These are phyloP conservation scores for Cassiopea xamachana DNA, from an alignment of 30 jellyfish, hydroid and myxozoan genomes.

Conservation along the genomic window DNA sequence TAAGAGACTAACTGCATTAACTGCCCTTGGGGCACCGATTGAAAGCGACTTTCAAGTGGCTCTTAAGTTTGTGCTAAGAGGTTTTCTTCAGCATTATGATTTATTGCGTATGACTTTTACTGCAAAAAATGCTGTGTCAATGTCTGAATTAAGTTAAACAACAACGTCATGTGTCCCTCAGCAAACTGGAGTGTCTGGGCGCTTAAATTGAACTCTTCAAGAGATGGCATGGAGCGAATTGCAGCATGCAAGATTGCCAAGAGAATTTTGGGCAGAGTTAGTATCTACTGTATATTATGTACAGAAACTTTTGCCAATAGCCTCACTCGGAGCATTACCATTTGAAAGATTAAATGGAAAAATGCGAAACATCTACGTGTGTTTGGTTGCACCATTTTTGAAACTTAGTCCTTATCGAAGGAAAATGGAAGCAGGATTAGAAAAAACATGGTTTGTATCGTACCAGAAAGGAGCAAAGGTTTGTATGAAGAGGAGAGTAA, in stretches of 20 bases:
- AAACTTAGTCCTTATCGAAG: background rate
- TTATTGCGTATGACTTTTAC: background rate
- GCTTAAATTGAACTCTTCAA: background rate
- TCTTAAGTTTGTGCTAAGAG: background rate
- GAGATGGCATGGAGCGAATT: background rate
- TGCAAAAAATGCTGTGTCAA: background rate
- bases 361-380: conserved; percentile 1
- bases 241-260: conserved; percentile 18
- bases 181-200: background rate
- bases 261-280: conserved; percentile 31
- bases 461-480: conserved; percentile 32
- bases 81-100: background rate
- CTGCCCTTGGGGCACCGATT: background rate
- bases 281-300: conserved; percentile 36
- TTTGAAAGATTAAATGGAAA: conserved; percentile 50
- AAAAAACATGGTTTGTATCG: conserved; percentile 35
- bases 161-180: conserved; percentile 7
- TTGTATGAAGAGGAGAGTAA: conserved; percentile 9
- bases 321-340: conserved; percentile 7
- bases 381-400: conserved; percentile 43
- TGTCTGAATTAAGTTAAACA: background rate
- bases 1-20: background rate
- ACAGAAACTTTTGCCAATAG: background rate
- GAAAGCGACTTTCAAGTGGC: background rate
- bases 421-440: conserved; percentile 32